phyloP scores from a whole-genome alignment of 2,797 vertebrate genomes.

The Cuniculus paca region DNA sequence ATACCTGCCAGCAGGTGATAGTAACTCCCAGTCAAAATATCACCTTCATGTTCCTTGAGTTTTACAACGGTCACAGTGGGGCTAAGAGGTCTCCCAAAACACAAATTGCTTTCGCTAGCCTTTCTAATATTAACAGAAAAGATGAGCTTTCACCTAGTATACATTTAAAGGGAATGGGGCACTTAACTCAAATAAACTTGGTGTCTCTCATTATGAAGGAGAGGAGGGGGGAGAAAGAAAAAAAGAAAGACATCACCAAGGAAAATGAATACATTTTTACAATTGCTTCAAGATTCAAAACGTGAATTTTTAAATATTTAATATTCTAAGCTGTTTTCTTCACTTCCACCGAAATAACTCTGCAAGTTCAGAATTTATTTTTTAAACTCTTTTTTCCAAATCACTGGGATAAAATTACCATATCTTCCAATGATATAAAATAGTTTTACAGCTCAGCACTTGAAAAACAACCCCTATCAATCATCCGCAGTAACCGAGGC shows the following conservation, averaged over 20 bases:
- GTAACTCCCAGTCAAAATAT: background rate
- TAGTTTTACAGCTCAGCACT: constrained; percentile 73
- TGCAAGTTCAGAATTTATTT: constrained; percentile 67
- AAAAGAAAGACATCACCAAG: constrained; percentile 58
- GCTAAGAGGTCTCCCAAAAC: background rate
- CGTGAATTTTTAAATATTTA: constrained; percentile 74
- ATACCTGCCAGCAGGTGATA: background rate
- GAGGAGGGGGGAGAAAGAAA: constrained; percentile 13
- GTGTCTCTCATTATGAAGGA: constrained; percentile 37
- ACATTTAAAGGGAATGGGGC: constrained; percentile 44
- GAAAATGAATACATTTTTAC: constrained; percentile 79
- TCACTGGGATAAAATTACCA: constrained; percentile 59
- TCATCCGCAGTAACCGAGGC: constrained; percentile 26
- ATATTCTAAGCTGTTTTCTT: constrained; percentile 72
- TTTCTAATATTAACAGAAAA: constrained; percentile 48
- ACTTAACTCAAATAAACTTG: constrained; percentile 66
- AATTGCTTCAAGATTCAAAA: constrained; percentile 56
- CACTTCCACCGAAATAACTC: constrained; percentile 74
- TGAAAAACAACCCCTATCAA: constrained; percentile 67
- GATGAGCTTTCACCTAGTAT: constrained; percentile 54
- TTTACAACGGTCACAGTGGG: background rate
- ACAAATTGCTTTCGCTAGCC: constrained; percentile 14
- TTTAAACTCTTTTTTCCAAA: constrained; percentile 58
- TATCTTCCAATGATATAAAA: constrained; percentile 74
- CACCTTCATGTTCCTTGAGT: constrained; percentile 4